These are phyloP conservation scores for Smittia aterrima DNA, from an alignment of 2,888 invertebrate species.

Conservation along the genomic window DNA sequence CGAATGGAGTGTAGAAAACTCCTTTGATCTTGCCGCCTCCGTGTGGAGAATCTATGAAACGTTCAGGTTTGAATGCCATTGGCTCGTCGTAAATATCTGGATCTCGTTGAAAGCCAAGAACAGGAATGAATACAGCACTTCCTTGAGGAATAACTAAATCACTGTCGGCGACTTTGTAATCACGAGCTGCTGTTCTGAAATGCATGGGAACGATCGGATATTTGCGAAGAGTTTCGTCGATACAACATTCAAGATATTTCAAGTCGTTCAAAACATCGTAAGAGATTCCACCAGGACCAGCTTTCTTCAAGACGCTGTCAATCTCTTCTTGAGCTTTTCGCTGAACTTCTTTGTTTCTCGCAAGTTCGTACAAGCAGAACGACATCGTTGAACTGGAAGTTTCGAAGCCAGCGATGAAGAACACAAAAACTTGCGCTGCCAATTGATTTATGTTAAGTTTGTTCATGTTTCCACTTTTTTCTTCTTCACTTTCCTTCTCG, in stretches of 20 bases:
- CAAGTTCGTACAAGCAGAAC: constrained; percentile 42
- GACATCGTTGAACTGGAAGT: constrained; percentile 41
- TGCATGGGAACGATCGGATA: constrained; percentile 38
- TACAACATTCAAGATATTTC: constrained; percentile 44
- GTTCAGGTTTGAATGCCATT: constrained; percentile 29
- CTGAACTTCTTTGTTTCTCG: constrained; percentile 43
- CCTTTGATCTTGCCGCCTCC: constrained; percentile 43
- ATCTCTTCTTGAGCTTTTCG: constrained; percentile 43
- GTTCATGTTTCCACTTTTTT: background rate
- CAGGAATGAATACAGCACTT: constrained; percentile 37
- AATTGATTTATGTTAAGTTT: constrained; percentile 44
- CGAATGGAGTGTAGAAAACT: constrained; percentile 12
- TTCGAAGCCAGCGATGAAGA: constrained; percentile 44
- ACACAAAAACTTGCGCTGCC: constrained; percentile 44
- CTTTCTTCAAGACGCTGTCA: constrained; percentile 42
- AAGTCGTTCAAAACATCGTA: constrained; percentile 44
- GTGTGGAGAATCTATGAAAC: constrained; percentile 34
- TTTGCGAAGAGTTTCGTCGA: constrained; percentile 43
- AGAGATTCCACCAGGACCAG: constrained; percentile 39
- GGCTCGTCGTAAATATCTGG: constrained; percentile 24
- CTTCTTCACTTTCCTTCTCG: background rate
- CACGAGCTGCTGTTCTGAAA: background rate
- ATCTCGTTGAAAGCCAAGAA: constrained; percentile 31
- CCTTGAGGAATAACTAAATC: constrained; percentile 31
- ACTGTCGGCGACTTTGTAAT: background rate